Conservation (phyloP, 2,113 vertebrate genomes). For the Dasypus novemcinctus region DNA sequence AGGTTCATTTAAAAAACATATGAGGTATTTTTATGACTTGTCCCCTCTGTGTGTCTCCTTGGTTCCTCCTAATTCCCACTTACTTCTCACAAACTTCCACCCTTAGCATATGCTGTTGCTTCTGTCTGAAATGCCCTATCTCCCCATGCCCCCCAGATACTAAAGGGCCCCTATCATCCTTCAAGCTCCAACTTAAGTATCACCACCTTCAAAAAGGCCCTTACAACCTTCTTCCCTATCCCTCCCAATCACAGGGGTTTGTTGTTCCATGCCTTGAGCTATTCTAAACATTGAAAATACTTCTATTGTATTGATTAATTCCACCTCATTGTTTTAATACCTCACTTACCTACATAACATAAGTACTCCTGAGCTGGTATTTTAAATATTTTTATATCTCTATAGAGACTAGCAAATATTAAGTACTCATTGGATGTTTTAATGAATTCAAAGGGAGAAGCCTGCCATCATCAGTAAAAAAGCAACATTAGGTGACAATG, state of each 20-base stretch:
- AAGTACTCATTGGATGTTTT: neutral
- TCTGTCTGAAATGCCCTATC: neutral
- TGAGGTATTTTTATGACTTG: neutral
- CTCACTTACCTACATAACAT: neutral
- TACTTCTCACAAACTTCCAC: neutral
- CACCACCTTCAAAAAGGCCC: neutral
- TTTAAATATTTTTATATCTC: conserved; percentile 3
- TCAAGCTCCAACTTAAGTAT: conserved; percentile 21
- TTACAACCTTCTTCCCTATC: neutral
- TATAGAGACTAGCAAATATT: neutral
- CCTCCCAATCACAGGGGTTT: neutral
- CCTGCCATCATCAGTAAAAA: neutral
- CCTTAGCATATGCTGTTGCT: neutral
- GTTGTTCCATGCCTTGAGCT: neutral
- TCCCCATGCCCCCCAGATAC: neutral
- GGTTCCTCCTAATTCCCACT: neutral
- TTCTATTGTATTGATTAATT: conserved; percentile 7
- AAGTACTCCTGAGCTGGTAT: neutral
- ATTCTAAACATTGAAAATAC: neutral
- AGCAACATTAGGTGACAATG: neutral
- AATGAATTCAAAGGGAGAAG: neutral
- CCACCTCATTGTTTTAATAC: neutral
- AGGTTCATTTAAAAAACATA: neutral
- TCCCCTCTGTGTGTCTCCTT: neutral
- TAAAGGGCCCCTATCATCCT: neutral